Conservation (phyloP, 2,888 invertebrate species). For the Eupithecia dodoneata region DNA sequence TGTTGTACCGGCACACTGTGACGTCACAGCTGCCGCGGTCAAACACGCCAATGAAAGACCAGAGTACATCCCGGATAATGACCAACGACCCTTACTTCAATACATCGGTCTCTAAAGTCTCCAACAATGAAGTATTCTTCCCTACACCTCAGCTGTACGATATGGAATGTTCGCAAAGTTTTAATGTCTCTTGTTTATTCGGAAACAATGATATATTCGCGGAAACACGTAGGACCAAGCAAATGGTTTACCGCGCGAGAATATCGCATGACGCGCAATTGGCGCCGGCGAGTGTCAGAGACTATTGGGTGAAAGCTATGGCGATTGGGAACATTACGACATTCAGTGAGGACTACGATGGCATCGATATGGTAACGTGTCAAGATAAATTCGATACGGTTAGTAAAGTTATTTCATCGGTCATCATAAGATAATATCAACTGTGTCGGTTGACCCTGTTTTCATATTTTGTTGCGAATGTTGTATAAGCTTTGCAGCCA, state of each 20-base stretch:
- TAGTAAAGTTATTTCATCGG: slow-evolving; percentile 37
- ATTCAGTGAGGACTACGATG: slow-evolving; percentile 60
- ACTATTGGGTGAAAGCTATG: slow-evolving; percentile 69
- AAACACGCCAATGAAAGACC: slow-evolving; percentile 72
- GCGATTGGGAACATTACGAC: slow-evolving; percentile 56
- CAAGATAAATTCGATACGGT: slow-evolving; percentile 67
- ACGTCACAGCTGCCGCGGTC: slow-evolving; percentile 59
- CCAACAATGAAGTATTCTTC: slow-evolving; percentile 84
- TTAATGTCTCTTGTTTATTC: slow-evolving; percentile 71
- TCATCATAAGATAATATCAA: slow-evolving; percentile 14
- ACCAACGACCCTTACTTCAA: slow-evolving; percentile 84
- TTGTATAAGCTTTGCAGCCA: neutral
- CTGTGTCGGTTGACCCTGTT: slow-evolving; percentile 26
- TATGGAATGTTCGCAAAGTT: slow-evolving; percentile 64
- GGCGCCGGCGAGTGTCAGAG: slow-evolving; percentile 57
- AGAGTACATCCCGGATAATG: slow-evolving; percentile 81
- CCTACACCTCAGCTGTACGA: slow-evolving; percentile 84
- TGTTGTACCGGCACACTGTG: slow-evolving; percentile 75
- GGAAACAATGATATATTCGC: slow-evolving; percentile 64
- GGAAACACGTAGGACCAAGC: slow-evolving; percentile 58
- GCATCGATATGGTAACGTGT: slow-evolving; percentile 63
- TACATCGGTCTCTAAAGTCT: slow-evolving; percentile 83
- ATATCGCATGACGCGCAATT: slow-evolving; percentile 65
- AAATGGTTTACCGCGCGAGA: slow-evolving; percentile 59
- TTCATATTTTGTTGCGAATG: neutral